These are phyloP conservation scores for Myiagra hebetior DNA, from an alignment of 2,113 vertebrate species.

Conservation along the genomic window DNA sequence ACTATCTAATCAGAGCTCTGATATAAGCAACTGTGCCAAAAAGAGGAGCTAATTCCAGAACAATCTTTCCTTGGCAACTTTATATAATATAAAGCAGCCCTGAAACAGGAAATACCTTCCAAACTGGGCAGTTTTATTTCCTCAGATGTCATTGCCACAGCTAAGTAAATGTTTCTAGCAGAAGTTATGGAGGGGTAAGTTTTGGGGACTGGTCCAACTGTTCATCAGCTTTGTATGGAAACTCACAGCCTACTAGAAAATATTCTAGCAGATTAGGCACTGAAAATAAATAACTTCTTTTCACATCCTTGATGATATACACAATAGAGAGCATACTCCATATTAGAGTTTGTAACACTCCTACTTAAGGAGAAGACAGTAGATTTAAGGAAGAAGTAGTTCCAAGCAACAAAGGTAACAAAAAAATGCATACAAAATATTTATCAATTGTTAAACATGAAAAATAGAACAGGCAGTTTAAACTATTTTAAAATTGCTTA, in stretches of 20 bases:
- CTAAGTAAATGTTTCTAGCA: background rate
- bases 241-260: background rate
- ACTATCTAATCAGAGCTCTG: background rate
- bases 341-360: background rate
- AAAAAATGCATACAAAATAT: background rate
- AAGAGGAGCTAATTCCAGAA: background rate
- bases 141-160: background rate
- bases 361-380: background rate
- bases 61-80: background rate
- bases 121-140: background rate
- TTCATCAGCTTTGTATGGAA: background rate
- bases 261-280: background rate
- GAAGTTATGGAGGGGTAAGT: background rate
- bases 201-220: background rate
- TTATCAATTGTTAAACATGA: background rate
- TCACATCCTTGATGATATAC: background rate
- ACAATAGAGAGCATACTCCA: background rate
- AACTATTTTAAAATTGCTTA: slow-evolving; percentile 6
- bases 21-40: background rate
- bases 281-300: background rate
- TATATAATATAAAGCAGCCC: background rate
- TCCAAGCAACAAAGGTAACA: background rate
- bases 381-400: background rate
- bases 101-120: background rate
- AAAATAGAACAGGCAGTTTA: background rate